Percentiles rank a stretch among this genome's conserved stretches.
These are phyloP conservation scores for Paralvinella palmiformis DNA, from an alignment of 1,140 invertebrate genomes.

Conservation along the genomic window DNA sequence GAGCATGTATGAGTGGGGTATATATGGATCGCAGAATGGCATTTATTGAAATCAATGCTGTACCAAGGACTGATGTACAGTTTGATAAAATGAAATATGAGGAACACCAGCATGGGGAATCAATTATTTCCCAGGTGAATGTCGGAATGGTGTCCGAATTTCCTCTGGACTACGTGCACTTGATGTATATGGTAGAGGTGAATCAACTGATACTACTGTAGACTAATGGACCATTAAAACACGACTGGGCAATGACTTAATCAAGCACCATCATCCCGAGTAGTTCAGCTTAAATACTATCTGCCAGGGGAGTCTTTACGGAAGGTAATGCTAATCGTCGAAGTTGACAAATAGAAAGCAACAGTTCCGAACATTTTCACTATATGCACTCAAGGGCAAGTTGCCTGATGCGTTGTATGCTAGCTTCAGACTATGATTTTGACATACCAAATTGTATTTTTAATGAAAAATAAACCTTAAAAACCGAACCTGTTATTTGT, in stretches of 20 bases:
- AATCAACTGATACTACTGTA: constrained; percentile 36
- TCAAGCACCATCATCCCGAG: neutral
- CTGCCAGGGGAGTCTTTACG: constrained; percentile 35
- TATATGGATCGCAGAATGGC: neutral
- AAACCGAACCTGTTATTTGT: no score
- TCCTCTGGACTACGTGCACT: constrained; percentile 42
- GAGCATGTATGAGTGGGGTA: neutral
- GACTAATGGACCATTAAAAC: constrained; percentile 21
- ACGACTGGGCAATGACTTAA: neutral
- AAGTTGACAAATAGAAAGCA: constrained; percentile 41
- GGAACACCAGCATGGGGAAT: constrained; percentile 18
- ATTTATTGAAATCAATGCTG: constrained; percentile 27
- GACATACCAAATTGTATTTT: no score
- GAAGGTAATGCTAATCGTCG: constrained; percentile 33
- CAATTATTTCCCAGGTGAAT: constrained; percentile 9
- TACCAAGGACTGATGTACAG: constrained; percentile 28
- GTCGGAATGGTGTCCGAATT: constrained; percentile 30
- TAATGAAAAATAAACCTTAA: no score
- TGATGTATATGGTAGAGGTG: constrained; percentile 34
- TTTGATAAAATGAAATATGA: constrained; percentile 27
- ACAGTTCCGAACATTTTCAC: constrained; percentile 44
- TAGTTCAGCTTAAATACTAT: constrained; percentile 14
- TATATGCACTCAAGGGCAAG: no score
- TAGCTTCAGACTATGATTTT: no score
- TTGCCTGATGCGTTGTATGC: no score